Evolutionary conservation across 2,113 vertebrate species (phyloP).

Genomic region (Dasypus novemcinctus): DNA sequence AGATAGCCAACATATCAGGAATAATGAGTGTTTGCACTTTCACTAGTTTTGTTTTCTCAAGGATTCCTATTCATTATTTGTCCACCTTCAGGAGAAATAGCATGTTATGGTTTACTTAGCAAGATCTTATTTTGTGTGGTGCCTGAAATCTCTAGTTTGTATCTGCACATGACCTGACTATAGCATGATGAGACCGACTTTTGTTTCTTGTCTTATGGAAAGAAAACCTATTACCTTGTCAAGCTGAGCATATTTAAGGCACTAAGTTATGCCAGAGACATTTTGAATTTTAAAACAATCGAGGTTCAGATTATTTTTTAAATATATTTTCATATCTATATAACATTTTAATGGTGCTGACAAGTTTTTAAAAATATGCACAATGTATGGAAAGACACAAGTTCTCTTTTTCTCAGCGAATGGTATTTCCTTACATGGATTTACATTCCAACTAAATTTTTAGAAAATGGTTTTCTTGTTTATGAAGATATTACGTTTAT

Average conservation of each 20-base stretch:
- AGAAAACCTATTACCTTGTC: not conserved
- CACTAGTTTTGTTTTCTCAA: conserved; percentile 57
- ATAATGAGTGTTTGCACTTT: conserved; percentile 61
- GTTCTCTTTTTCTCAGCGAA: not conserved
- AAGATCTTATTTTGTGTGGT: not conserved
- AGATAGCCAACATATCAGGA: not conserved
- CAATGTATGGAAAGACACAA: not conserved
- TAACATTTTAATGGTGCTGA: conserved; percentile 16
- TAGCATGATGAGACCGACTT: not conserved
- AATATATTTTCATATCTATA: not conserved
- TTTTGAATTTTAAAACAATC: conserved; percentile 15
- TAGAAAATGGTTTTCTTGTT: not conserved
- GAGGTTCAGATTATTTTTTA: not conserved
- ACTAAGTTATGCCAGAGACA: not conserved
- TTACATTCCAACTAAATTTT: not conserved
- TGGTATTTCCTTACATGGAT: not conserved
- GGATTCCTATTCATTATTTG: conserved; percentile 49
- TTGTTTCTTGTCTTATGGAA: not conserved
- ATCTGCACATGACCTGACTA: not conserved
- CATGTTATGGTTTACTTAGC: not conserved
- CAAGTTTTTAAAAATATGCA: not conserved
- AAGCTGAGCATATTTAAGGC: not conserved
- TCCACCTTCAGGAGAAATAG: conserved; percentile 8
- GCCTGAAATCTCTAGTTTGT: not conserved
- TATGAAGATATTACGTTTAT: not conserved